Base-by-base conservation (phyloP, 2,797 vertebrate genomes). In the Peromyscus eremicus region DNA sequence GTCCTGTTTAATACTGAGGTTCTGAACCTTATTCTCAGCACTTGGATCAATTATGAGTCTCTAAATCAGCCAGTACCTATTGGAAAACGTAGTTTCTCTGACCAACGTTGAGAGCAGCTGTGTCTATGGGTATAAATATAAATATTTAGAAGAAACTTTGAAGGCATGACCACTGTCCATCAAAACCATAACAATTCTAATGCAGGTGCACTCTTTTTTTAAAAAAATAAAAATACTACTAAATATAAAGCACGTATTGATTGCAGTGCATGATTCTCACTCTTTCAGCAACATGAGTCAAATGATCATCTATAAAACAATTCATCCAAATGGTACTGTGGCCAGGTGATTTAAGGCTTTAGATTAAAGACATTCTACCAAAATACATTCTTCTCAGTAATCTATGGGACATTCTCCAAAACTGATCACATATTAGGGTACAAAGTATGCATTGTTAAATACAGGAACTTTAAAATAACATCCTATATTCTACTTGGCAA, bases 281-380 rank as follows among this genome's bases (percentile, higher is more conserved):
- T 25, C 10, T 40, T 40, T 25, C 37, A 29, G 13, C 43, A 77
- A 46, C 3, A 49, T 46, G 43, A 17, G 12, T 32, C 14, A 46
- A 49, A 29, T 16, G 27, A 49, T 17, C 27, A 49, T 49, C 27
- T 46, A 77, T 32, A 77, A 77, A 29, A 77, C 13, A 49, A 32
- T 25, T 6, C 0, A 9, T 25, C 3, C 43, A 16, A 29, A 46
- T 16, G 46, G 25, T 2, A 77, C 6, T 46, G 12, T 32, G 1
- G 40, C 25, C 75, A 2, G 43, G 43, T 7, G 3, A 25, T 32
- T 46, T 46, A 46, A 49, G 1, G 13, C 27, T 14, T 23, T 76
- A 14, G 75, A 76, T 76, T 49, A 76, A 76, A 40, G 12, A 46
- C 25, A 76, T 8, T 77, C 25, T 16, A 46, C 12, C 43, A 13